phyloP scores from a whole-genome alignment of 2,797 vertebrate genomes.

The Urophycis tenuis region DNA sequence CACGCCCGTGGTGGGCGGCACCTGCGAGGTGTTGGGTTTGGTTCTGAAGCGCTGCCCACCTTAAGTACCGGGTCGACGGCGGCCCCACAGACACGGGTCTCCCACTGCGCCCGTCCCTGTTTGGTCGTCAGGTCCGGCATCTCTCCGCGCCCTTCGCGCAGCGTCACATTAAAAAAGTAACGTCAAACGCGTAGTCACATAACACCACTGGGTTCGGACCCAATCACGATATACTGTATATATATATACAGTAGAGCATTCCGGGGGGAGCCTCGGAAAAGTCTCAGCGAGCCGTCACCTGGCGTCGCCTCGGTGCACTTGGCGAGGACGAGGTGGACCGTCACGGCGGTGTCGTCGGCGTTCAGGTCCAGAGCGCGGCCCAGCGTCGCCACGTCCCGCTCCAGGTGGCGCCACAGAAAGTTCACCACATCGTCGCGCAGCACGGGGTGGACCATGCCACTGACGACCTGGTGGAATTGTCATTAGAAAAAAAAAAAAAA shows the following conservation, averaged over 20 bases:
- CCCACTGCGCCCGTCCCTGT: slow-evolving; percentile 57
- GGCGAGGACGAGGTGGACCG: slow-evolving; percentile 62
- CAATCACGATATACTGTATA: too few relatives aligned
- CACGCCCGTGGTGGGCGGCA: background rate
- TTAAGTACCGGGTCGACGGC: slow-evolving; percentile 55
- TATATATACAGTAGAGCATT: too few relatives aligned
- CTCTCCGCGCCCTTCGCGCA: background rate
- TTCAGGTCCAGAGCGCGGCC: slow-evolving; percentile 60
- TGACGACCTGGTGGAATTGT: slow-evolving; percentile 47
- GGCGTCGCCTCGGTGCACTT: slow-evolving; percentile 14
- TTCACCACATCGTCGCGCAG: slow-evolving; percentile 29
- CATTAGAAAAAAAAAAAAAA: background rate
- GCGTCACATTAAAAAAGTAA: too few relatives aligned
- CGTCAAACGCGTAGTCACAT: too few relatives aligned
- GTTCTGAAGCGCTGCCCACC: slow-evolving; percentile 36
- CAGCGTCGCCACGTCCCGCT: slow-evolving; percentile 59
- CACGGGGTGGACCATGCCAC: slow-evolving; percentile 52
- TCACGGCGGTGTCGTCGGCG: slow-evolving; percentile 55
- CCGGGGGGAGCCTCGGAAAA: too few relatives aligned
- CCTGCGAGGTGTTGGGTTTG: background rate
- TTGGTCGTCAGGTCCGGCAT: slow-evolving; percentile 47
- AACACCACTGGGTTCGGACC: too few relatives aligned
- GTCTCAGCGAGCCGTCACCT: slow-evolving; percentile 56
- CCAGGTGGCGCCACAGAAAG: slow-evolving; percentile 68
- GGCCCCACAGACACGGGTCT: slow-evolving; percentile 52